Evolutionary conservation across 2,797 vertebrate species (phyloP).

Genomic region (Astyanax mexicanus): DNA sequence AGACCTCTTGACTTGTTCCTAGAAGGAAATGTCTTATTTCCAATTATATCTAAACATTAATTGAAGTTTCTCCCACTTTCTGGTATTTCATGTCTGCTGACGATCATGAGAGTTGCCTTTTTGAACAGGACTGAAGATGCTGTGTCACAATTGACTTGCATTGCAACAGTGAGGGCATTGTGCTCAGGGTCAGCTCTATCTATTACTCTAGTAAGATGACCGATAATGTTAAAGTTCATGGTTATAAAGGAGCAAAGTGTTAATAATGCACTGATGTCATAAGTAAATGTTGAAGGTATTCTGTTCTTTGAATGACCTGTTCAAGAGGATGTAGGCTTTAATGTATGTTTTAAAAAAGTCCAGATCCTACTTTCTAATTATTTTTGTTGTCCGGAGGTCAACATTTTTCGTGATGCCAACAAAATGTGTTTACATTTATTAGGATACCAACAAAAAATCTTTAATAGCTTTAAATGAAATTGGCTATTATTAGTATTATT

Average conservation of each 20-base stretch:
- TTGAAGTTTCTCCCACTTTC: too few species aligned
- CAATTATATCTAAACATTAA: too few species aligned
- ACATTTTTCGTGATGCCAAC: too few species aligned
- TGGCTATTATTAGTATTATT: too few species aligned
- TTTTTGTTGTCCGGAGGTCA: too few species aligned
- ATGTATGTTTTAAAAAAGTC: too few species aligned
- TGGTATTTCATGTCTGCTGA: conserved; percentile 41
- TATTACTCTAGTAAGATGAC: conserved; percentile 5
- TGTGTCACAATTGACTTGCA: conserved; percentile 23
- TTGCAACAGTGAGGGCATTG: conserved; percentile 61
- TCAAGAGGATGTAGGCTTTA: neutral
- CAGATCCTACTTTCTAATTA: too few species aligned
- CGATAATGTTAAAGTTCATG: conserved; percentile 1
- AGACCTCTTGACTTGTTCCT: neutral
- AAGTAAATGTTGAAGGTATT: neutral
- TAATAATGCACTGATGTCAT: neutral
- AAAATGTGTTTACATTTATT: too few species aligned
- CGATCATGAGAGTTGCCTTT: conserved; percentile 39
- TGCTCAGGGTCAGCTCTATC: conserved; percentile 51
- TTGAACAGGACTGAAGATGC: conserved; percentile 36
- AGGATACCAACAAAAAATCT: too few species aligned
- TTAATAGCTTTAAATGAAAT: too few species aligned
- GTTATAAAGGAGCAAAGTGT: neutral
- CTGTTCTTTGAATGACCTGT: too few species aligned
- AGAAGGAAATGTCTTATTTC: too few species aligned